Evolutionary conservation across 2,113 vertebrate genomes (phyloP), one percentile per base, ranked within the genome.

Genomic region (Tichodroma muraria): DNA sequence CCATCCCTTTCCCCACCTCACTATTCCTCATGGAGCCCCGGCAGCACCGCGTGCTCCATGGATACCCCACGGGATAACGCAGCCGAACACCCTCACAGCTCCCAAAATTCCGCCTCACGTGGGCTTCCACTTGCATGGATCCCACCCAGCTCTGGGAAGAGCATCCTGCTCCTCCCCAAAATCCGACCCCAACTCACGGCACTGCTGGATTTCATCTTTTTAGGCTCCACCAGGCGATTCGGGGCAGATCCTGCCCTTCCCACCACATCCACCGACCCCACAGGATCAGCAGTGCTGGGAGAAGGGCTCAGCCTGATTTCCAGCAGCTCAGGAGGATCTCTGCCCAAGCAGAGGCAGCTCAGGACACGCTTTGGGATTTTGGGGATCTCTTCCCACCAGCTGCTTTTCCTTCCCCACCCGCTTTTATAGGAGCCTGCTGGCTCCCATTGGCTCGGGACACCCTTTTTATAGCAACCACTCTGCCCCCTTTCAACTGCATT

Each of bases 401-500:
- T 87, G 76, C 91, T 59, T 2, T 44, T 86, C 69, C 80, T 88
- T 94, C 94, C 60, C 90, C 90, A 79, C 89, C 93, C 84, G 2
- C 37, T 94, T 96, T 96, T 93, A 96, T 90, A 93, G 80, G 33
- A 75, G 73, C 77, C 86, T 18, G 60, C 25, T 37, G 50, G 83
- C 86, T 93, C 91, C 89, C 80, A 86, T 81, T 92, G 92, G 95
- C 93, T 89, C 23, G 0, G 76, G 83, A 72, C 88, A 71, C 60
- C 25, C 63, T 94, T 82, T 66, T 85, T 69, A 54, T 16, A 78
- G 90, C 30, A 85, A 53, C 80, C 91, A 54, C 89, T 42, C n/a
- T 92, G 94, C 85, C 80, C 95, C 90, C 90, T 71, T 93, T 95
- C 80, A 80, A 42, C 30, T 70, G 94, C 54, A 5, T 90, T 92